Conservation (phyloP, 2,797 vertebrate species). For the Acipenser ruthenus region DNA sequence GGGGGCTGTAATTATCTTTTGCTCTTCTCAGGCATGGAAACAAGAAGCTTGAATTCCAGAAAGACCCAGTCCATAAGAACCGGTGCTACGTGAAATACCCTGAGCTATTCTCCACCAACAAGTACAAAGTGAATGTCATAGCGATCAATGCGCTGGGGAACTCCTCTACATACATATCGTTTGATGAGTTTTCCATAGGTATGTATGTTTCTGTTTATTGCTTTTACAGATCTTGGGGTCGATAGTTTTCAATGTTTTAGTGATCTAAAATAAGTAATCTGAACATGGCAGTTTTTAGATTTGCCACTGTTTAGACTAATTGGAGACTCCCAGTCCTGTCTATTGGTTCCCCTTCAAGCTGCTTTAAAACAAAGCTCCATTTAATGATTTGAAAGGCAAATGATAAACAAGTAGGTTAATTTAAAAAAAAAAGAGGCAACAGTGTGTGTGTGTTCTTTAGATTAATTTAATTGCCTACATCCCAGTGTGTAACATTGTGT, state of each 20-base stretch:
- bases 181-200: slow-evolving; percentile 91
- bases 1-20: background rate
- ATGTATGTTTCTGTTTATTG: slow-evolving; percentile 22
- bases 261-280: no score
- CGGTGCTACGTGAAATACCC: slow-evolving; percentile 85
- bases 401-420: background rate
- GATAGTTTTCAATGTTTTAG: no score
- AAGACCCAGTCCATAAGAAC: slow-evolving; percentile 81
- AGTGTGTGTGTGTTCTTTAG: no score
- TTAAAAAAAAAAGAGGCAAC: no score
- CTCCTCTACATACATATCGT: slow-evolving; percentile 63
- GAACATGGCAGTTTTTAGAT: no score
- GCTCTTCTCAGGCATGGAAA: slow-evolving; percentile 71
- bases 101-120: slow-evolving; percentile 85
- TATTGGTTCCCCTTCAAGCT: background rate
- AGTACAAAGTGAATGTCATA: slow-evolving; percentile 86
- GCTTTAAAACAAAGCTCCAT: background rate
- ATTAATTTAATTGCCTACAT: no score
- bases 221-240: background rate
- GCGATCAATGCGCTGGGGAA: slow-evolving; percentile 82
- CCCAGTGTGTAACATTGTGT: no score
- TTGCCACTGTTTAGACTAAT: no score
- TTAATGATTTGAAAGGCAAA: background rate
- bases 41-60: slow-evolving; percentile 75
- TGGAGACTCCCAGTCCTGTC: no score